A percentile compares a stretch with the other conserved stretches of the same genome.
Conservation (phyloP, 1,140 invertebrate genomes). For the Semibalanus balanoides region DNA sequence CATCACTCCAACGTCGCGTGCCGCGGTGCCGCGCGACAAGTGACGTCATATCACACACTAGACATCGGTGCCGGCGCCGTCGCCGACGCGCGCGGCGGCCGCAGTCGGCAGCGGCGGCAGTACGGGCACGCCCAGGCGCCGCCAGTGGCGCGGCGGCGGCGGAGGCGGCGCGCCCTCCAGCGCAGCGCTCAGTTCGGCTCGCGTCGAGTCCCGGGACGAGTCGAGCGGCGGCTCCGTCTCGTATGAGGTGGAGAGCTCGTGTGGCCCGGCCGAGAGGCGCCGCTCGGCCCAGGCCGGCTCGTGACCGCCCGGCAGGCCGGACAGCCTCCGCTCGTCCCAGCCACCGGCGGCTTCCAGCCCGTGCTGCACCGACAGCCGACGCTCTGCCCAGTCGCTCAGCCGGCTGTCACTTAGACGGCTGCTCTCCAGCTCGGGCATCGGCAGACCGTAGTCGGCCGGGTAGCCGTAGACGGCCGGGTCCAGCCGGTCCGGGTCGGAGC, state of each 20-base stretch:
- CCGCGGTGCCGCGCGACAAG: no score
- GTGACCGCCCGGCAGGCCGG: not conserved
- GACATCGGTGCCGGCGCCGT: not conserved
- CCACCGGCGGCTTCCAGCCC: not conserved
- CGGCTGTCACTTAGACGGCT: no score
- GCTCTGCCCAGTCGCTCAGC: not conserved
- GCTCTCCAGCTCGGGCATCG: slow-evolving; percentile 35
- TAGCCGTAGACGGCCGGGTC: slow-evolving; percentile 33
- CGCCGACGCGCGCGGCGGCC: not conserved
- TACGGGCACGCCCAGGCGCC: not conserved
- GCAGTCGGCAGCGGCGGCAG: not conserved
- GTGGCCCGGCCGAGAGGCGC: no score
- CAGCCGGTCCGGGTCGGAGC: slow-evolving; percentile 27
- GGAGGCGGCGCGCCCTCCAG: not conserved
- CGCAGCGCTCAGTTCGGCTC: not conserved
- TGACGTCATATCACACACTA: no score
- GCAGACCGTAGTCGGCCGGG: slow-evolving; percentile 60
- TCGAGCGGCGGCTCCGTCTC: not conserved
- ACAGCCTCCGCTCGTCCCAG: not conserved
- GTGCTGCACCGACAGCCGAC: not conserved
- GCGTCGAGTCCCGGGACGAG: not conserved
- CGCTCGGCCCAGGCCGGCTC: no score
- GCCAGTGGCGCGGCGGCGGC: not conserved
- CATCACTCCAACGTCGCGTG: no score
- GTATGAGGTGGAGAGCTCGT: not conserved